phyloP scores from a whole-genome alignment of 2,888 invertebrate species.

The Macaria liturata region DNA sequence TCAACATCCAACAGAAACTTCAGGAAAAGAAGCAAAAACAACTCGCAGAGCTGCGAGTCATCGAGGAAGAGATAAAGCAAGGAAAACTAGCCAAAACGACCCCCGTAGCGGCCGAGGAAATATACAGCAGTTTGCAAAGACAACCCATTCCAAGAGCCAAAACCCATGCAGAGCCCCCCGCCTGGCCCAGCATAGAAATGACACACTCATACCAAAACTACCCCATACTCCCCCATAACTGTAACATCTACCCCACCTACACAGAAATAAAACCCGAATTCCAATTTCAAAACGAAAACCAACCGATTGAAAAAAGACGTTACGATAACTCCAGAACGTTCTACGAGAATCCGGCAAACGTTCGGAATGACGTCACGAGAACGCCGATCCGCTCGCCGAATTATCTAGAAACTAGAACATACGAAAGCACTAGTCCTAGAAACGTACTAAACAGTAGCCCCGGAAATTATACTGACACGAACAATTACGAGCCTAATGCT shows the following conservation, averaged over 20 bases:
- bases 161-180: conserved; percentile 84
- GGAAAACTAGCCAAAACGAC: conserved; percentile 87
- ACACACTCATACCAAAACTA: conserved; percentile 77
- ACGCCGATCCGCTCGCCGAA: conserved; percentile 61
- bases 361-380: conserved; percentile 53
- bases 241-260: conserved; percentile 71
- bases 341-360: conserved; percentile 67
- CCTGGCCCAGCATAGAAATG: conserved; percentile 77
- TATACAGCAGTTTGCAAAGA: conserved; percentile 76
- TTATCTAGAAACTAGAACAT: conserved; percentile 62
- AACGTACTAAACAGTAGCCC: conserved; percentile 68
- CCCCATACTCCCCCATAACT: conserved; percentile 64
- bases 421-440: conserved; percentile 68
- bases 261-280: conserved; percentile 72
- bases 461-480: conserved; percentile 59
- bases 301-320: conserved; percentile 55
- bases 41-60: conserved; percentile 89
- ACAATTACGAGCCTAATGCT: conserved; percentile 55
- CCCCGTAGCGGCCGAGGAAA: conserved; percentile 80
- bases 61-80: conserved; percentile 93
- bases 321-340: conserved; percentile 64
- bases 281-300: conserved; percentile 43
- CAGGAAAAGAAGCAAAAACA: conserved; percentile 95
- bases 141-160: conserved; percentile 89
- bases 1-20: conserved; percentile 93